Base-by-base conservation (phyloP, 2,113 vertebrate genomes). In the Callocephalon fimbriatum region DNA sequence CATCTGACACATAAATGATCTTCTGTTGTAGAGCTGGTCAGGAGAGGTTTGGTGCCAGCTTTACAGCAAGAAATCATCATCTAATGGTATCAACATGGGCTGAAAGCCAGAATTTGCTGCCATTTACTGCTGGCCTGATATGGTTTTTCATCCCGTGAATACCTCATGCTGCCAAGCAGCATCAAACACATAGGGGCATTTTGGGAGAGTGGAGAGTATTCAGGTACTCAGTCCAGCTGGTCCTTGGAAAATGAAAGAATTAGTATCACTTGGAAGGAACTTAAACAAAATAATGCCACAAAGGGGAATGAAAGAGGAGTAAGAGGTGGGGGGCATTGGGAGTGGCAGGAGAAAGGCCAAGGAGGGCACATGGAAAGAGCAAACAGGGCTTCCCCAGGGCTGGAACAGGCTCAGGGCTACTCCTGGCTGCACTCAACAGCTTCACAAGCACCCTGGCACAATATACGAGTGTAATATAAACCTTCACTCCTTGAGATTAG, bases 401-500 rank as follows among this genome's bases (percentile, higher is more conserved):
- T 22, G 51, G 78, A 86, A 83, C 83, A 79, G 86, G 86, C 91
- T 96, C 6, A 6, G 73, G 90, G 32, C 88, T 90, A 81, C 92
- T 96, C 86, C 53, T 92, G 90, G 51, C 63, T 94, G 45, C 54
- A 35, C 93, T 95, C 27, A 29, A 98, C 18, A 29, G 75, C 75
- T 95, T 80, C 86, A 86, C 97, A 98, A 96, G 90, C 75, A 88
- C 71, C 75, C 67, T 29, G 19, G 92, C 74, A 29, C 91, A 94
- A 91, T 93, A 70, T 91, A 83, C 0, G 1, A 96, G 51, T 56
- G 40, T 63, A 96, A 94, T 45, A 85, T 22, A 93, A 96, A 95
- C 97, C 88, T 40, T 15, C 3, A 16, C 86, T 93, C 84, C 93
- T 97, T 4, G 21, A 97, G 97, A 97, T 94, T 93, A 97, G 53